Conservation (phyloP, 2,113 vertebrate species). For the Hymenochirus boettgeri region DNA sequence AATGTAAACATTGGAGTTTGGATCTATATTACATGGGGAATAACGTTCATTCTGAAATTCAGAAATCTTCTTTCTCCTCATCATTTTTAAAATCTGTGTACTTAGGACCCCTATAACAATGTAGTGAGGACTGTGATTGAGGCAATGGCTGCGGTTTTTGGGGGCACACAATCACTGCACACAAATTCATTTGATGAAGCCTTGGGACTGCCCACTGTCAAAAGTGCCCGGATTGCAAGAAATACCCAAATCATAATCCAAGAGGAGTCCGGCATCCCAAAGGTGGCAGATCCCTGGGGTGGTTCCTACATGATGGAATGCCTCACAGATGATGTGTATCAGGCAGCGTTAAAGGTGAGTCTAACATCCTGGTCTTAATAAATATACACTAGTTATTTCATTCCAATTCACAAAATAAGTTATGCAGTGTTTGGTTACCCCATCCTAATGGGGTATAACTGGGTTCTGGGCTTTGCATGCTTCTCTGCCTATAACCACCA, state of each 20-base stretch:
- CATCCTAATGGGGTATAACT: too few relatives aligned
- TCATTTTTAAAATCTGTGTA: too few relatives aligned
- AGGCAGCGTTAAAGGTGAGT: slow-evolving; percentile 80
- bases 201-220: slow-evolving; percentile 89
- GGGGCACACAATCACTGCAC: slow-evolving; percentile 93
- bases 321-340: slow-evolving; percentile 84
- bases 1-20: too few relatives aligned
- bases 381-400: too few relatives aligned
- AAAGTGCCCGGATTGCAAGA: slow-evolving; percentile 92
- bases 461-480: too few relatives aligned
- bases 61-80: too few relatives aligned
- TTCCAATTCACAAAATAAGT: too few relatives aligned
- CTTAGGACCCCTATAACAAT: slow-evolving; percentile 95
- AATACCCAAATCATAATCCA: slow-evolving; percentile 98
- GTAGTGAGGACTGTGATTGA: slow-evolving; percentile 92
- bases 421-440: too few relatives aligned
- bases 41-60: too few relatives aligned
- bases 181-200: slow-evolving; percentile 98
- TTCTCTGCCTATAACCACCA: too few relatives aligned
- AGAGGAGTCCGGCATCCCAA: slow-evolving; percentile 96
- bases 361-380: too few relatives aligned
- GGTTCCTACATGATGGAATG: slow-evolving; percentile 96
- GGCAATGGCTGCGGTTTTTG: slow-evolving; percentile 93
- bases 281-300: slow-evolving; percentile 95
- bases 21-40: too few relatives aligned